Base-by-base conservation (phyloP, 2,797 vertebrate genomes). In the Muraenolepis orangiensis region DNA sequence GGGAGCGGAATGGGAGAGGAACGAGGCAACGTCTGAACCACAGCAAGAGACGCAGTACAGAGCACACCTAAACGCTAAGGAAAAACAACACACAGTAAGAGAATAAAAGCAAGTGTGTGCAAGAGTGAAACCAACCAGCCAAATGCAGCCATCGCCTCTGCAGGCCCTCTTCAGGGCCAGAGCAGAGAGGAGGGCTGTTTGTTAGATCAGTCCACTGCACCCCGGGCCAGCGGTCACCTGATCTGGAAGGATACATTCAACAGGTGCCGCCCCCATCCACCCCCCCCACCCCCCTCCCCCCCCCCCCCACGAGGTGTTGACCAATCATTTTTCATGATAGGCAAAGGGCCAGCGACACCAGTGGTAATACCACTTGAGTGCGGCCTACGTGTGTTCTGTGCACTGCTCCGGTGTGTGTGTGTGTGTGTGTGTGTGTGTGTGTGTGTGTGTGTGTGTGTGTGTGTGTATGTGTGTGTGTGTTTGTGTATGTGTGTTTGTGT, bases 291-390 rank as follows among this genome's bases (percentile, higher is more conserved):
- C n/a, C n/a, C n/a, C n/a, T n/a, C n/a, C n/a, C n/a, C n/a, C n/a
- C n/a, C n/a, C n/a, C n/a, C n/a, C n/a, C n/a, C n/a, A n/a, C 72
- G 42, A 83, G 38, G 74, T 38, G 32, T 71, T 71, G 75, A 76
- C 70, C 77, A 68, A 81, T 88, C 77, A 61, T 36, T 80, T 82
- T 46, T 81, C 78, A 78, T 3, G 10, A 32, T 18, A 18, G 42
- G 42, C 29, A 42, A 29, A 28, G 71, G 42, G 64, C 61, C 70
- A n/a, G 68, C 79, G 80, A 81, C 81, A 71, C 84, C 81, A 79
- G 69, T 18, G 23, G 14, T 76, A 74, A 78, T 74, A 74, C 79
- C 5, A 23, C n/a, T 82, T 57, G 12, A 28, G 74, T 78, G 76
- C 13, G 79, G 80, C 70, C 0, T 72, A 75, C 73, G 79, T 81